Evolutionary conservation across 2,113 vertebrate species (phyloP).

Genomic region (Seriola rivoliana): DNA sequence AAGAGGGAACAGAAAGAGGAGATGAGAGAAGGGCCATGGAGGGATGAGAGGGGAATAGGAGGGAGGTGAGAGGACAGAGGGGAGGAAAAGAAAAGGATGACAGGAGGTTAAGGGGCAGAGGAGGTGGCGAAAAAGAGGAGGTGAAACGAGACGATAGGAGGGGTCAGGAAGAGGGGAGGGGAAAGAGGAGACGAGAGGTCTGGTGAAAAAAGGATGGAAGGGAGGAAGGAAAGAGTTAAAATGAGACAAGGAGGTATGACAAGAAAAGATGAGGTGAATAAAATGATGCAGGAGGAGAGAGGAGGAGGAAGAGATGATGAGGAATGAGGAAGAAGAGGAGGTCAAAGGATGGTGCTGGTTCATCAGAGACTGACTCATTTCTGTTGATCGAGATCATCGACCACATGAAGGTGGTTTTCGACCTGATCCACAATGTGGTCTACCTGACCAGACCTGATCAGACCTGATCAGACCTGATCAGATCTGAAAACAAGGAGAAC

Average conservation of each 20-base stretch:
- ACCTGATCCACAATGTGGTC: too few relatives aligned
- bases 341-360: too few relatives aligned
- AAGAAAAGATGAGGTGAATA: background rate
- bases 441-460: too few relatives aligned
- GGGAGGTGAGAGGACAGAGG: background rate
- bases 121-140: background rate
- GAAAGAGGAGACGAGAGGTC: background rate
- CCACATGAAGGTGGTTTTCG: too few relatives aligned
- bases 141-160: background rate
- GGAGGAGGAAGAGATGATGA: too few relatives aligned
- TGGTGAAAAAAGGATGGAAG: background rate
- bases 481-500: too few relatives aligned
- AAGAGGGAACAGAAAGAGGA: background rate
- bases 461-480: too few relatives aligned
- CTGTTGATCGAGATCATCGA: too few relatives aligned
- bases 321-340: background rate
- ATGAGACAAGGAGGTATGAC: background rate
- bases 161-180: background rate
- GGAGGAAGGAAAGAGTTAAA: background rate
- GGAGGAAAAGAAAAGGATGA: background rate
- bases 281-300: background rate
- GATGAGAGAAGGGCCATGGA: background rate
- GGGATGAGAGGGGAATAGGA: too few relatives aligned
- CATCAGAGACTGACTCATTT: too few relatives aligned
- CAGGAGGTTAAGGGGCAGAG: background rate